Base-by-base conservation (phyloP, 2,797 vertebrate species). In the Odontamblyopus rebecca region DNA sequence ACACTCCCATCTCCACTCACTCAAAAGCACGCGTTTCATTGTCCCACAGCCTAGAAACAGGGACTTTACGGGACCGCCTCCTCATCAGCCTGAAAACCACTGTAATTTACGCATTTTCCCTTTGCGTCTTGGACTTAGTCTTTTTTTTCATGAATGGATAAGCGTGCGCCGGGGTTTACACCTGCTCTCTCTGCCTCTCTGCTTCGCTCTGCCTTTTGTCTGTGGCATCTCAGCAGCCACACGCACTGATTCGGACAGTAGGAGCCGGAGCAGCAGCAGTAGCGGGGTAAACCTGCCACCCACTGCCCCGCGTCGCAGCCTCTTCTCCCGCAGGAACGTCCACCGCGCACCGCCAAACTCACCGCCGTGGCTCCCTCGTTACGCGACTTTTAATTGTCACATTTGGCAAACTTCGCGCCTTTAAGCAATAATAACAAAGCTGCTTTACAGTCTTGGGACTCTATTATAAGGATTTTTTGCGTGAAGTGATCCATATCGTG, bases 251-350 rank as follows among this genome's bases (percentile, higher is more conserved):
- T 27, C 56, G 16, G 32, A 8, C 69, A 62, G 71, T 27, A 74
- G 84, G 71, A 79, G 77, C 67, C n/a, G 23, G 23, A 23, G 23
- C 23, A 23, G 23, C 9, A 23, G n/a, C 35, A 27, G 62, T 12
- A 27, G 80, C 32, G 50, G 80, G 71, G 78, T 76, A 77, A 87
- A 89, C 83, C 85, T 89, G 80, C 83, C 87, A 81, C 84, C 79
- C 71, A 50, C 68, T 82, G 82, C 81, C 80, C 85, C 73, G 75
- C 72, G 67, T 66, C 71, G 79, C 72, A 74, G 81, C 78, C 79
- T 70, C 54, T 16, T 76, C 68, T 66, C 72, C 73, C 66, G 69
- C 69, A 85, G 62, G 75, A 71, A 70, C 76, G 64, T 23, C 60
- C 41, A 19, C 65, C 18, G 5, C 50, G 65, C 65, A n/a, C 63